phyloP scores from a whole-genome alignment of 2,113 vertebrate species.

The Columba livia region DNA sequence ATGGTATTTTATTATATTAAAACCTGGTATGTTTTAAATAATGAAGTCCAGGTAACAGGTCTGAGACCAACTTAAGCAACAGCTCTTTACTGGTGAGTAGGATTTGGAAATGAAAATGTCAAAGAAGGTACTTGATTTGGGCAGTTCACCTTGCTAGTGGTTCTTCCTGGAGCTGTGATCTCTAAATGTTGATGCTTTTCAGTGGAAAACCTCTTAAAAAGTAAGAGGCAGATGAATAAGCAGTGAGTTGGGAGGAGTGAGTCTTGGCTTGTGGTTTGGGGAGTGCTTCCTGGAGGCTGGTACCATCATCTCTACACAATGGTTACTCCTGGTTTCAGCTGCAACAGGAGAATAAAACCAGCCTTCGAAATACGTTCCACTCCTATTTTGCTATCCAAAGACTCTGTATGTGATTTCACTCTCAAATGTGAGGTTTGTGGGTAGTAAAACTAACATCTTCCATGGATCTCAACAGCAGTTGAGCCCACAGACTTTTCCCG shows the following conservation, averaged over 20 bases:
- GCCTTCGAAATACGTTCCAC: neutral
- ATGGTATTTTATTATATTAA: neutral
- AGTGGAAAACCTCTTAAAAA: neutral
- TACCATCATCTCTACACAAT: rapidly evolving
- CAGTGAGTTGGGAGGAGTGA: neutral
- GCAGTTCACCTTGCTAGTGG: neutral
- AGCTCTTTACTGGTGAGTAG: neutral
- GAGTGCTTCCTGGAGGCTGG: neutral
- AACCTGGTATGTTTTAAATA: neutral
- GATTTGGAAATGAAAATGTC: neutral
- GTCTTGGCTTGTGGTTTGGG: neutral
- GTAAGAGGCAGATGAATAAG: neutral
- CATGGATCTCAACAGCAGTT: neutral
- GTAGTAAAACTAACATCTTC: neutral
- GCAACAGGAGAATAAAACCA: neutral
- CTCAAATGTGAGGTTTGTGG: neutral
- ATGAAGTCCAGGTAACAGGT: neutral
- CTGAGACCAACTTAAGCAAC: neutral
- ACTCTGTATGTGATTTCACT: neutral
- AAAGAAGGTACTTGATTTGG: neutral
- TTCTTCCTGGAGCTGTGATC: neutral
- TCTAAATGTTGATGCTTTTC: neutral
- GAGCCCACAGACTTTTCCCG: neutral
- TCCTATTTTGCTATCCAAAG: neutral
- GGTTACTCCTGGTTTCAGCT: neutral